phyloP scores from a whole-genome alignment of 2,113 vertebrate genomes.

The Lontra canadensis region DNA sequence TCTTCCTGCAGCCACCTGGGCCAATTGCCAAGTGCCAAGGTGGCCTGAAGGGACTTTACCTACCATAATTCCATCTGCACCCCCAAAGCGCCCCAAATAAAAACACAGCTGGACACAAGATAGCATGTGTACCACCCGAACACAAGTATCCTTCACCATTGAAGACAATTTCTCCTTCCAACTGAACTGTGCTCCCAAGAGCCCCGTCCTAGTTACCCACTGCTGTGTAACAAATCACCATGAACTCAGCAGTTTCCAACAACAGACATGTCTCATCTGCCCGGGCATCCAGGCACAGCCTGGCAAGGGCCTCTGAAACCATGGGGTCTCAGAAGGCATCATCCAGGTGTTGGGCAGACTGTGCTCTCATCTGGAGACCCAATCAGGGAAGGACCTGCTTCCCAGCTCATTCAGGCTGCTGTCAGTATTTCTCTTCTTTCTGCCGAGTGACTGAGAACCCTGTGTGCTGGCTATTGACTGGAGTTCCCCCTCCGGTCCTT shows the following conservation, averaged over 20 bases:
- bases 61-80: neutral
- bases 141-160: neutral
- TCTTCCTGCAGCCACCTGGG: neutral
- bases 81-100: neutral
- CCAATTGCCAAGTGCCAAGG: neutral
- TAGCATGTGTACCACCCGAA: neutral
- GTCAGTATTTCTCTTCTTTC: neutral
- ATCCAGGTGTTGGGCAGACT: fast-evolving
- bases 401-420: neutral
- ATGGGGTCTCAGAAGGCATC: neutral
- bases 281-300: neutral
- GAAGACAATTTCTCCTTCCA: neutral
- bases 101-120: neutral
- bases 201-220: neutral
- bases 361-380: neutral
- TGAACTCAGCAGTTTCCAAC: neutral
- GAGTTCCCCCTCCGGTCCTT: neutral
- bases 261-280: too few species aligned
- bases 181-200: neutral
- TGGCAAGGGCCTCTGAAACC: neutral
- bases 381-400: neutral
- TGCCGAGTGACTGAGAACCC: neutral
- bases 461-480: neutral
- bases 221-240: neutral
- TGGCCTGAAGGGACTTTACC: neutral